phyloP scores from a whole-genome alignment of 2,888 invertebrate species.

The Tetrapedia diversipes region DNA sequence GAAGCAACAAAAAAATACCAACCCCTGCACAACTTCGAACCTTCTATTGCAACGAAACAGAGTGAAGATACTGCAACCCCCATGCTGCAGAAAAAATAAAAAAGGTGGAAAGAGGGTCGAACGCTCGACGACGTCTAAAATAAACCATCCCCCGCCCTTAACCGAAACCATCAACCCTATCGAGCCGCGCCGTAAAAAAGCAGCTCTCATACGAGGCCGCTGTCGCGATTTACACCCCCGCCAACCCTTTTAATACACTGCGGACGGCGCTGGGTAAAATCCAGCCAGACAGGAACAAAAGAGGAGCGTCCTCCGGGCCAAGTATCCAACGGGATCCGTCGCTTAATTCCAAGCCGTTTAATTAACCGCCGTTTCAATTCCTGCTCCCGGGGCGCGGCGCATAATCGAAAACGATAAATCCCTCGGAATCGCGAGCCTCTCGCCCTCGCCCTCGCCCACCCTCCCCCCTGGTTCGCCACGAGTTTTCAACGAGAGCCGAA shows the following conservation, averaged over 20 bases:
- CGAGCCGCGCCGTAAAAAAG: background rate
- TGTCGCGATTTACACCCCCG: background rate
- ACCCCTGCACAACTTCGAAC: no score
- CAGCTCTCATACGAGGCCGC: background rate
- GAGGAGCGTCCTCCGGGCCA: background rate
- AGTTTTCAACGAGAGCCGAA: conserved; percentile 8
- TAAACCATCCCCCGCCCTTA: background rate
- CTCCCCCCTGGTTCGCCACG: no score
- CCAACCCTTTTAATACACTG: background rate
- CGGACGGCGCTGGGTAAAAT: background rate
- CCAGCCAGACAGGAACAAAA: background rate
- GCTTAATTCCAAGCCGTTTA: conserved; percentile 45
- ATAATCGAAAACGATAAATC: conserved; percentile 66
- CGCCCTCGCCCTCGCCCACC: background rate
- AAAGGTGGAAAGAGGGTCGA: no score
- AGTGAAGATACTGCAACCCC: no score
- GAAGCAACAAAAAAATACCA: no score
- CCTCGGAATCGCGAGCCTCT: conserved; percentile 16
- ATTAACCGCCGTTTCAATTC: conserved; percentile 52
- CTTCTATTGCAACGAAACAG: no score
- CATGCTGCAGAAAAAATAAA: background rate
- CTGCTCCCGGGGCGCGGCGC: conserved; percentile 13
- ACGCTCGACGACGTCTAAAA: background rate
- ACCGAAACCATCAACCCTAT: background rate
- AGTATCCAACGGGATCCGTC: conserved; percentile 33